Conservation (phyloP, 2,797 vertebrate genomes). For the Sitta carolinensis region DNA sequence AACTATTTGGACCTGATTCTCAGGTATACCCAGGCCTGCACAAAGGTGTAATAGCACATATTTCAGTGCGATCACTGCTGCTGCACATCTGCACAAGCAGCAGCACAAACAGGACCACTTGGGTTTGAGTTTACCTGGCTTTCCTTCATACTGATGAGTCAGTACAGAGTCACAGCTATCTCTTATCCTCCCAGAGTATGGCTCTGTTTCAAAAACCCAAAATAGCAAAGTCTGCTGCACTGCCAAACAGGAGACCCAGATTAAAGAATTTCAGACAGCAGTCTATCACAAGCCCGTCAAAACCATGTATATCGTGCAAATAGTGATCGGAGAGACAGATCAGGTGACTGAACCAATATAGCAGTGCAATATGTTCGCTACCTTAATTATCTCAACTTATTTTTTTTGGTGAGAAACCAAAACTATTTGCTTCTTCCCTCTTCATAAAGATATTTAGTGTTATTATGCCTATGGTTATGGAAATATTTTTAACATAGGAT, state of each 20-base stretch:
- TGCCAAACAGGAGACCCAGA: constrained; percentile 71
- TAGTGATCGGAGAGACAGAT: constrained; percentile 67
- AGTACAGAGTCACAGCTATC: constrained; percentile 44
- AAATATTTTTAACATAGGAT: background rate
- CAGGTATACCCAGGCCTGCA: background rate
- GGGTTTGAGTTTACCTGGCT: constrained; percentile 22
- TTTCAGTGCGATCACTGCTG: background rate
- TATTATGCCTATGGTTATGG: background rate
- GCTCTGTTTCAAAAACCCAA: constrained; percentile 68
- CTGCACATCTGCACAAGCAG: background rate
- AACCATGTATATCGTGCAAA: constrained; percentile 67
- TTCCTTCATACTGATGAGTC: constrained; percentile 54
- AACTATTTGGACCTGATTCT: background rate
- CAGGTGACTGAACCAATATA: constrained; percentile 73
- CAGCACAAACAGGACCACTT: background rate
- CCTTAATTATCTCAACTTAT: constrained; percentile 50
- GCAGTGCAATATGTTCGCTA: constrained; percentile 66
- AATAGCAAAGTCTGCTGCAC: constrained; percentile 70
- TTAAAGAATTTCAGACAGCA: constrained; percentile 73
- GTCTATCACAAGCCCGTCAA: constrained; percentile 73
- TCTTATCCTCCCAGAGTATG: constrained; percentile 51
- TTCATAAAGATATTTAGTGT: constrained; percentile 26
- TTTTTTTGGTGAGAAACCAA: constrained; percentile 22
- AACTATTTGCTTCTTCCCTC: constrained; percentile 36
- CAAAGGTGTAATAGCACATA: background rate